These are phyloP conservation scores for Drosophila sulfurigaster DNA, from an alignment of 1,140 invertebrate species.

Conservation along the genomic window DNA sequence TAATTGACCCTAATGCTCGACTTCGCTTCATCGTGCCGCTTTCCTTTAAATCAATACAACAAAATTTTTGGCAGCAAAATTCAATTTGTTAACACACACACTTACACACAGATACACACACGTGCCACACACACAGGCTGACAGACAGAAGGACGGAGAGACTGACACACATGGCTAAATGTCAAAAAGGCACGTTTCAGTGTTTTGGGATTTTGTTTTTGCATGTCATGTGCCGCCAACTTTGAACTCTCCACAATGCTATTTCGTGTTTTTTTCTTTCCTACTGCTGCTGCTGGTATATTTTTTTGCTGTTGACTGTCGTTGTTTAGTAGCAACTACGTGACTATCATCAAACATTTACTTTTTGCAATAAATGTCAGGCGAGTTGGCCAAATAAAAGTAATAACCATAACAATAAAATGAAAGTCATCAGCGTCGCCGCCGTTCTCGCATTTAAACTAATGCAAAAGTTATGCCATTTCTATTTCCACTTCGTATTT, in stretches of 20 bases:
- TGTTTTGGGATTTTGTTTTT: conserved; percentile 78
- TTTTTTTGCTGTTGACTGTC: conserved; percentile 24
- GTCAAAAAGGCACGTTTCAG: conserved; percentile 77
- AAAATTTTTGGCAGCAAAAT: conserved; percentile 65
- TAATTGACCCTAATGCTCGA: conserved; percentile 74
- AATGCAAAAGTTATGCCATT: conserved; percentile 39
- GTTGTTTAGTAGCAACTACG: conserved; percentile 66
- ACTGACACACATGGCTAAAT: conserved; percentile 47
- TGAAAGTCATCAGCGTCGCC: conserved; percentile 21
- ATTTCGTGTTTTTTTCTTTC: conserved; percentile 25
- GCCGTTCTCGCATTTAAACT: neutral
- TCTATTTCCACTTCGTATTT: conserved; percentile 24
- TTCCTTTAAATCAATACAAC: conserved; percentile 64
- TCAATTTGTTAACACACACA: conserved; percentile 68
- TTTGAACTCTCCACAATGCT: conserved; percentile 45
- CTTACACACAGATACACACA: conserved; percentile 6
- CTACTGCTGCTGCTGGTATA: conserved; percentile 8
- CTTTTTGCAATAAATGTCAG: conserved; percentile 70
- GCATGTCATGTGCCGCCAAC: conserved; percentile 63
- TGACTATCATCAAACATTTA: conserved; percentile 69
- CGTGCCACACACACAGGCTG: conserved; percentile 13
- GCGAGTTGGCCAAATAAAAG: conserved; percentile 39
- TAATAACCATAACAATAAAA: conserved; percentile 59
- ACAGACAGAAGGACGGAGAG: neutral
- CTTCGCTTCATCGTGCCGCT: conserved; percentile 1